These are phyloP conservation scores for Temnopleurus reevesii DNA, from an alignment of 53 echinoderm and acorn worm genomes.

Conservation along the genomic window DNA sequence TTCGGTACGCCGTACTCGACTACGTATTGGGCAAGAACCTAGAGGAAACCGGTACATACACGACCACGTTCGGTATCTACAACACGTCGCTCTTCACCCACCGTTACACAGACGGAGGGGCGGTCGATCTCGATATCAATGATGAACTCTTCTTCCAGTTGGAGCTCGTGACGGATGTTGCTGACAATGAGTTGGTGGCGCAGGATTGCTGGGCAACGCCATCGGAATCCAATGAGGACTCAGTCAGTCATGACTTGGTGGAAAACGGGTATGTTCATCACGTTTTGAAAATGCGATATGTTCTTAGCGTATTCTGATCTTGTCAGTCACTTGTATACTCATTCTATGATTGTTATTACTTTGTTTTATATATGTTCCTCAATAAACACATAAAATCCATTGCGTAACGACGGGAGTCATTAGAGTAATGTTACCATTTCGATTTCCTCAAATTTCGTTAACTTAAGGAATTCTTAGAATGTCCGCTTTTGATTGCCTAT, in stretches of 20 bases:
- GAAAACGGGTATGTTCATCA: not conserved
- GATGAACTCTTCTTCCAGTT: slow-evolving; percentile 19
- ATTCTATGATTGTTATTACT: too few species aligned
- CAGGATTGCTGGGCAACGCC: slow-evolving; percentile 44
- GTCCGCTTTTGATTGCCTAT: too few species aligned
- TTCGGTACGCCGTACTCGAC: slow-evolving; percentile 36
- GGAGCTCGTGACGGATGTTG: slow-evolving; percentile 32
- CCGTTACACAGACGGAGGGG: not conserved
- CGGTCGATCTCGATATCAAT: slow-evolving; percentile 42
- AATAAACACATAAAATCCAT: too few species aligned
- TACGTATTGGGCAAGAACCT: slow-evolving; percentile 48
- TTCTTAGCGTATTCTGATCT: too few species aligned
- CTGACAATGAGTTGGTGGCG: not conserved
- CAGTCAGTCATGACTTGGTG: not conserved
- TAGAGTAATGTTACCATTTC: too few species aligned
- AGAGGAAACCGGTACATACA: slow-evolving; percentile 39
- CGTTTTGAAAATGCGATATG: too few species aligned
- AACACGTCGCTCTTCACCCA: not conserved
- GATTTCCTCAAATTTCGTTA: too few species aligned
- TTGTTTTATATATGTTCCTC: too few species aligned
- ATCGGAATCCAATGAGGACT: not conserved
- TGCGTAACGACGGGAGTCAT: too few species aligned
- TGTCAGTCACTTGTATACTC: too few species aligned
- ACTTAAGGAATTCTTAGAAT: too few species aligned
- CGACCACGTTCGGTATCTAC: slow-evolving; percentile 39